Percentiles rank a stretch among this genome's conserved stretches.
Conservation (phyloP, 2,113 vertebrate species). For the Anoura caudifer region DNA sequence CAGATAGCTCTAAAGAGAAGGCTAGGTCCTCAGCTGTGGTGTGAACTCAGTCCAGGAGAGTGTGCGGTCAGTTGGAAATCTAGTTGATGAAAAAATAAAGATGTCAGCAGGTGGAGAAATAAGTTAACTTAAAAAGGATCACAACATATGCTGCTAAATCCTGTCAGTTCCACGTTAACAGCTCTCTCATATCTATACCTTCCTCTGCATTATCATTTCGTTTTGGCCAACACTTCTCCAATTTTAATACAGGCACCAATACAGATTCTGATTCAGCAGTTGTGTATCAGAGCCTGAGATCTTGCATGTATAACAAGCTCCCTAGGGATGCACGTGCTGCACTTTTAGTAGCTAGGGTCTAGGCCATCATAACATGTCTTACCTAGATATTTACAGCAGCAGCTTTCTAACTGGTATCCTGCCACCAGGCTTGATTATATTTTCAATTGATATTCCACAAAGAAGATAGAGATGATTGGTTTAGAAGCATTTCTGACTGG, state of each 20-base stretch:
- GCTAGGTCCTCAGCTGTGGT: background rate
- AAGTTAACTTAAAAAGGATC: background rate
- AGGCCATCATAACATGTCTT: background rate
- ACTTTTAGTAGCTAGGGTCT: background rate
- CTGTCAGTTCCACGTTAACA: background rate
- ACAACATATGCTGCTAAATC: background rate
- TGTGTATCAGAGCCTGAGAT: background rate
- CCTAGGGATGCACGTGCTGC: background rate
- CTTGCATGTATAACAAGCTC: background rate
- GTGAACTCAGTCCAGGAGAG: background rate
- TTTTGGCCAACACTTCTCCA: background rate
- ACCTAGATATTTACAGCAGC: background rate
- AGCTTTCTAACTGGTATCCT: background rate
- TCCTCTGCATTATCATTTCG: background rate
- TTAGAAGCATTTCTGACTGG: background rate
- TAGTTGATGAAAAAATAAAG: background rate
- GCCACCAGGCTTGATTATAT: background rate
- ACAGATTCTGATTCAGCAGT: background rate
- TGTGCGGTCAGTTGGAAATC: background rate
- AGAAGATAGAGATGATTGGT: background rate
- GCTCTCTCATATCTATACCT: background rate
- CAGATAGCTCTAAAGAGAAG: constrained; percentile 24
- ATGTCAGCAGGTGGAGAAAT: constrained; percentile 33
- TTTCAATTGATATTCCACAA: background rate
- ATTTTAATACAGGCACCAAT: background rate